Percentiles rank a stretch among this genome's conserved stretches.
phyloP scores from a whole-genome alignment of 2,888 invertebrate genomes.

The Zaprionus obscuricornis region DNA sequence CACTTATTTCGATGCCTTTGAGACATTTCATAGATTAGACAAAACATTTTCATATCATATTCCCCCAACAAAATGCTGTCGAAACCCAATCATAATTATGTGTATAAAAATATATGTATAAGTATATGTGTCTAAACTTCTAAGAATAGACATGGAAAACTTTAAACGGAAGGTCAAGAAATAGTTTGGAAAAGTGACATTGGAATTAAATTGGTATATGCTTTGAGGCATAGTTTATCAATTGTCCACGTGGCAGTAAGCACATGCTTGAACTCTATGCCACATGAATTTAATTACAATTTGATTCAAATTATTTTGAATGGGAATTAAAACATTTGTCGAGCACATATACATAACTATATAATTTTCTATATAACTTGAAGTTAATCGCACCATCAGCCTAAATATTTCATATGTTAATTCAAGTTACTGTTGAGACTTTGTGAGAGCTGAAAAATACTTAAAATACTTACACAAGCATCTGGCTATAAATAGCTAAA shows the following conservation, averaged over 20 bases:
- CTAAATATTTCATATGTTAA: too few relatives aligned
- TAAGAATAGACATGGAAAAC: conserved; percentile 21
- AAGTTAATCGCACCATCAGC: too few relatives aligned
- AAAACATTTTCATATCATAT: conserved; percentile 54
- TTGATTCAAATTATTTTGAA: conserved; percentile 11
- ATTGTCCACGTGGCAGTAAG: conserved; percentile 16
- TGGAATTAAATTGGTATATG: conserved; percentile 25
- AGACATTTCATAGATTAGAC: conserved; percentile 32
- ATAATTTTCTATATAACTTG: too few relatives aligned
- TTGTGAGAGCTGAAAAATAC: too few relatives aligned
- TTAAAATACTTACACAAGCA: too few relatives aligned
- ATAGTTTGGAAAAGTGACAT: conserved; percentile 16
- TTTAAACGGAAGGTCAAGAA: conserved; percentile 39
- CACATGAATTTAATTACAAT: conserved; percentile 18
- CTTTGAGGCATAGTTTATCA: background rate
- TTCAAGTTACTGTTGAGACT: too few relatives aligned
- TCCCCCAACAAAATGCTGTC: conserved; percentile 33
- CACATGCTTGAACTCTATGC: background rate
- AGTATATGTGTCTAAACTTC: conserved; percentile 7
- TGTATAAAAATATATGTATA: too few relatives aligned
- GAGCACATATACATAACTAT: too few relatives aligned
- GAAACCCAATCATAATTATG: conserved; percentile 4
- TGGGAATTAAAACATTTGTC: conserved; percentile 35
- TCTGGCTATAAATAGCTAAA: too few relatives aligned
- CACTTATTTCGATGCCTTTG: conserved; percentile 33